These are phyloP conservation scores for Nomada fucata DNA, from an alignment of 2,888 invertebrate genomes.

Conservation along the genomic window DNA sequence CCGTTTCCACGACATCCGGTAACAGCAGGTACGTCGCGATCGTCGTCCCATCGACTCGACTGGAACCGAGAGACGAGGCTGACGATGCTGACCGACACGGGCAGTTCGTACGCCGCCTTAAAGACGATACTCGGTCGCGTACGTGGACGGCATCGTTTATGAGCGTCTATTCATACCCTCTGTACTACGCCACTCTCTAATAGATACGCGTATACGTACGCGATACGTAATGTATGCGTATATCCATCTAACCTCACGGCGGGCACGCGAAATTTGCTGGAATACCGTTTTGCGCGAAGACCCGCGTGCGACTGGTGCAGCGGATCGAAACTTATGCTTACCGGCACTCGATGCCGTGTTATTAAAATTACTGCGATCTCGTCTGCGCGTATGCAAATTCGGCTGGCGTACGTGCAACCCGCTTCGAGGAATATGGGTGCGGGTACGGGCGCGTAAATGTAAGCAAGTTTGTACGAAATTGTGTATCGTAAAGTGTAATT, in stretches of 20 bases:
- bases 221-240: too few relatives aligned
- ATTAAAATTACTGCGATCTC: constrained; percentile 55
- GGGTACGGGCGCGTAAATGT: constrained; percentile 24
- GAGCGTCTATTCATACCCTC: constrained; percentile 75
- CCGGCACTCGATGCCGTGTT: constrained; percentile 52
- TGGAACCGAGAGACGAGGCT: constrained; percentile 20
- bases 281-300: background rate
- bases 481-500: constrained; percentile 51
- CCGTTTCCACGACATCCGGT: constrained; percentile 71
- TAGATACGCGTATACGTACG: background rate
- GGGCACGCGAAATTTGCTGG: constrained; percentile 12
- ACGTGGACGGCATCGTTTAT: constrained; percentile 79
- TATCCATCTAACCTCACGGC: too few relatives aligned
- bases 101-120: constrained; percentile 69
- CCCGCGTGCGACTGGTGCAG: background rate
- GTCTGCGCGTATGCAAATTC: constrained; percentile 43
- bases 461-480: constrained; percentile 50
- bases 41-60: constrained; percentile 29
- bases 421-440: constrained; percentile 33
- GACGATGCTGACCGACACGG: constrained; percentile 73
- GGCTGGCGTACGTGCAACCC: constrained; percentile 6
- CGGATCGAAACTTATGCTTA: constrained; percentile 52
- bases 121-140: constrained; percentile 74
- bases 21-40: constrained; percentile 56
- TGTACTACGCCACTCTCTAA: constrained; percentile 31